These are phyloP conservation scores for Drosophila oshimai DNA, from an alignment of 1,140 invertebrate genomes.

Conservation along the genomic window DNA sequence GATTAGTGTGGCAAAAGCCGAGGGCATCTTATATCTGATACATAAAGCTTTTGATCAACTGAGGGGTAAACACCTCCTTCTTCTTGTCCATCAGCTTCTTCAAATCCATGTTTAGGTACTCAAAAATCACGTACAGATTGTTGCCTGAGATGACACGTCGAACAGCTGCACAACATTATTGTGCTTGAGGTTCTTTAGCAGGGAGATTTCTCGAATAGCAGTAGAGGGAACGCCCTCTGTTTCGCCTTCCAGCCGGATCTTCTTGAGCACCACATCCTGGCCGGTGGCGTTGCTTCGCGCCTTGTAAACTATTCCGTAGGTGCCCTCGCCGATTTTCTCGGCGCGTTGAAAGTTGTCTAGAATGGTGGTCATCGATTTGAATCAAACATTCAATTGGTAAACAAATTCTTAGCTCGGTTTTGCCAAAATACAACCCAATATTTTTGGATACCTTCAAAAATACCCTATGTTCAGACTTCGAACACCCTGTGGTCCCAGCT, in stretches of 20 bases:
- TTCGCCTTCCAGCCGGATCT: conserved; percentile 96
- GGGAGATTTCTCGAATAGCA: conserved; percentile 95
- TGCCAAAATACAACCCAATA: not conserved
- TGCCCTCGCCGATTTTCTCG: conserved; percentile 96
- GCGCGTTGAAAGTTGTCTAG: conserved; percentile 90
- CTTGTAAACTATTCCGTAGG: conserved; percentile 96
- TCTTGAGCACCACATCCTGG: conserved; percentile 96
- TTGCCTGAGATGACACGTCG: conserved; percentile 91
- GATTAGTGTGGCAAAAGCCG: conserved; percentile 94
- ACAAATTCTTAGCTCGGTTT: not conserved
- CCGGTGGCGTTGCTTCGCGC: conserved; percentile 92
- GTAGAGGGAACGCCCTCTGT: conserved; percentile 97
- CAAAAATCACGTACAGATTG: conserved; percentile 96
- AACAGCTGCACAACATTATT: conserved; percentile 94
- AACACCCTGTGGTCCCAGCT: too few relatives aligned
- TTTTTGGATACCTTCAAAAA: too few relatives aligned
- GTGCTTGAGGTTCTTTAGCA: conserved; percentile 95
- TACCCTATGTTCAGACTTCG: too few relatives aligned
- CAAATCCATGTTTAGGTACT: conserved; percentile 96
- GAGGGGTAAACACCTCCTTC: conserved; percentile 85
- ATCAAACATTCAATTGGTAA: conserved; percentile 1
- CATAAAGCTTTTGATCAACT: conserved; percentile 92
- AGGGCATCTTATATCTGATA: conserved; percentile 95
- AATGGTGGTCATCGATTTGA: conserved; percentile 22
- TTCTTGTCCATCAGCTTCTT: conserved; percentile 91